phyloP scores from a whole-genome alignment of 2,797 vertebrate genomes.

The Tokudaia tokunoshimensis region DNA sequence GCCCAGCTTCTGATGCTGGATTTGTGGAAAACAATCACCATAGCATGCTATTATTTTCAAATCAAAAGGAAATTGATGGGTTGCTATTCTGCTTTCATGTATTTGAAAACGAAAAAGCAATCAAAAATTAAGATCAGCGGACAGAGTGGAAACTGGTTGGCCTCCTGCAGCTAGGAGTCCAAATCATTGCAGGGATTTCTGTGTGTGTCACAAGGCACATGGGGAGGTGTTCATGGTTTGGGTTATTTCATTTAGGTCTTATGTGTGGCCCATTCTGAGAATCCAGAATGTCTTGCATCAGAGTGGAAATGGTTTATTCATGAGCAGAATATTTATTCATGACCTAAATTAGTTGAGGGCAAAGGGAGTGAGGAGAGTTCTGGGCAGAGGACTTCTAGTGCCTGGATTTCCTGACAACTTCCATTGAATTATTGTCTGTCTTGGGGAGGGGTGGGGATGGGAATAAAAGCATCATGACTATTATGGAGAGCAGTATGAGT shows the following conservation, averaged over 20 bases:
- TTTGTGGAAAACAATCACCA: constrained; percentile 80
- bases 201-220: no score
- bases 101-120: constrained; percentile 65
- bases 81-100: constrained; percentile 79
- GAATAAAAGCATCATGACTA: background rate
- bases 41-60: constrained; percentile 82
- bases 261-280: background rate
- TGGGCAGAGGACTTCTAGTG: background rate
- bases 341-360: background rate
- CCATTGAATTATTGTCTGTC: background rate
- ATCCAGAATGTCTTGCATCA: background rate
- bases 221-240: background rate
- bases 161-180: constrained; percentile 17
- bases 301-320: background rate
- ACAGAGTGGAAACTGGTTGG: constrained; percentile 30
- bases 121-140: background rate
- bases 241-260: background rate
- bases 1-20: constrained; percentile 76
- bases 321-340: background rate
- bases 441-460: background rate
- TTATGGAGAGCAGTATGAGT: background rate
- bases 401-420: constrained; percentile 9
- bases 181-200: constrained; percentile 19
- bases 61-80: constrained; percentile 83
- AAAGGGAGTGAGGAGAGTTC: background rate